These are phyloP conservation scores for Lepisosteus osseus DNA, from an alignment of 2,113 vertebrate genomes.

Conservation along the genomic window DNA sequence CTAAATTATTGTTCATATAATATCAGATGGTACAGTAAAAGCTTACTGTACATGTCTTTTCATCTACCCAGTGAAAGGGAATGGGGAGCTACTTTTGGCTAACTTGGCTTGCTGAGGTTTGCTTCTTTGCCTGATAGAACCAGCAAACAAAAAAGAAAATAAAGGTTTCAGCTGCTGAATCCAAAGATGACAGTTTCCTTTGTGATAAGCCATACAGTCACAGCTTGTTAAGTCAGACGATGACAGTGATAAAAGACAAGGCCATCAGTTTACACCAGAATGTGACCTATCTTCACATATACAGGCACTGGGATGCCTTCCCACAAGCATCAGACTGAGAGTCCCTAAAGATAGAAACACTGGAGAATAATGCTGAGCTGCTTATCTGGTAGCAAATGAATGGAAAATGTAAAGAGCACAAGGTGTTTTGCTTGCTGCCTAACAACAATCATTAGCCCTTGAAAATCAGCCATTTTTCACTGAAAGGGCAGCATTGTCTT, in stretches of 20 bases:
- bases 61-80: slow-evolving; percentile 49
- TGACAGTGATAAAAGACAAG: slow-evolving; percentile 74
- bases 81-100: slow-evolving; percentile 36
- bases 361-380: slow-evolving; percentile 60
- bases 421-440: slow-evolving; percentile 47
- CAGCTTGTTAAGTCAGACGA: slow-evolving; percentile 65
- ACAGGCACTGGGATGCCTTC: slow-evolving; percentile 76
- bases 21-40: slow-evolving; percentile 8
- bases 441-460: slow-evolving; percentile 31
- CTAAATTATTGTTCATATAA: too few relatives aligned
- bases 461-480: slow-evolving; percentile 22
- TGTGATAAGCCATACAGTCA: slow-evolving; percentile 75
- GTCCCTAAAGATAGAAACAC: slow-evolving; percentile 63
- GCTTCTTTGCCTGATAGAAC: slow-evolving; percentile 57
- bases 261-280: slow-evolving; percentile 60
- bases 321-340: slow-evolving; percentile 65
- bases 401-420: slow-evolving; percentile 57
- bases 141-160: slow-evolving; percentile 60
- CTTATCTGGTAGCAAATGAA: slow-evolving; percentile 72
- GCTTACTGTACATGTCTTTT: slow-evolving; percentile 30
- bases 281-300: slow-evolving; percentile 71
- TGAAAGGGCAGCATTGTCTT: not conserved
- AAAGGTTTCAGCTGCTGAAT: slow-evolving; percentile 54
- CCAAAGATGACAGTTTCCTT: slow-evolving; percentile 65
- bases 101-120: slow-evolving; percentile 28